Evolutionary conservation across 1,140 invertebrate genomes (phyloP), one percentile per base, ranked within the genome.

Genomic region (Drosophila erecta): DNA sequence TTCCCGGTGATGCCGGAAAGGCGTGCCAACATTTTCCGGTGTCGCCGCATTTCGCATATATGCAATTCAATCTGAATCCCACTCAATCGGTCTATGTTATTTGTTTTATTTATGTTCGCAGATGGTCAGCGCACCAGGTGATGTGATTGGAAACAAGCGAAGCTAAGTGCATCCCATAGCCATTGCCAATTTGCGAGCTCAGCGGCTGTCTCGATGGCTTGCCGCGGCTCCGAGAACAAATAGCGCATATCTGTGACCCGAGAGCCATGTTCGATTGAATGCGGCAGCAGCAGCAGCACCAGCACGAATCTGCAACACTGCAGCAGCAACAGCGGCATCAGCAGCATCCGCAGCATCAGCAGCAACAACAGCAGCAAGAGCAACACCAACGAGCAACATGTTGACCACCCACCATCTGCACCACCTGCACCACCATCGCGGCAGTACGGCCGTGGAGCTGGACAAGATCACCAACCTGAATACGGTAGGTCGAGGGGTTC

Each of bases 401-500:
- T 85, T 91, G 80, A 91, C 90, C 14, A 91, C 90, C 66, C 90
- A 91, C 86, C 90, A 91, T 71, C 70, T 91, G 83, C 90, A 90
- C 65, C 90, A 91, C 49, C 67, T 91, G 75, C 86, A 91, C 65
- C 90, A 91, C 79, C 90, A 91, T 74, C 86, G 90, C 47, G 87
- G 90, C 75, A 90, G 85, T 43, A 90, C 86, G 66, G 83, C 90
- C 11, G 75, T 91, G 40, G 90, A 91, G 47, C 71, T 91, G 73
- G 90, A 91, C 58, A 91, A 91, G 70, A 77, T 91, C 24, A 91
- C 86, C 59, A 91, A 91, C 58, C 80, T 91, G 51, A 91, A 90
- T 65, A 87, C 86, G 76, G 90, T 91, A 43, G 85, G 90, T 71
- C 17, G 4, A 38, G 37, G 37, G 0, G 12, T 10, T 30, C 30